Conservation (phyloP, 1,140 invertebrate species). For the Drosophila sproati region DNA sequence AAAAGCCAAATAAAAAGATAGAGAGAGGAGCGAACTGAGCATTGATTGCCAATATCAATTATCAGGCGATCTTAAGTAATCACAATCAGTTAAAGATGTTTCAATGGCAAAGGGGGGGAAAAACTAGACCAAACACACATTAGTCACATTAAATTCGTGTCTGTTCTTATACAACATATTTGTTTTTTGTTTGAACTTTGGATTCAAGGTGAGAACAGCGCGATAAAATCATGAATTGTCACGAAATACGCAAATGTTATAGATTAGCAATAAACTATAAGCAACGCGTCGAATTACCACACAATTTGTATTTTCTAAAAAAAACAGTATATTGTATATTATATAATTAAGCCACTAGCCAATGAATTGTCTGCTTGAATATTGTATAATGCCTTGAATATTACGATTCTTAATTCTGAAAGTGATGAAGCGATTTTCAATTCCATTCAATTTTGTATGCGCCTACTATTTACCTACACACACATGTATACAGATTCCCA, state of each 20-base stretch:
- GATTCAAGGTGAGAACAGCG: conserved; percentile 57
- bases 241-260: conserved; percentile 22
- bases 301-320: neutral
- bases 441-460: no score
- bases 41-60: conserved; percentile 16
- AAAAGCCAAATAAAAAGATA: conserved; percentile 55
- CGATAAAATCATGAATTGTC: conserved; percentile 61
- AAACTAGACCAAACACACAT: neutral
- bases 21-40: conserved; percentile 36
- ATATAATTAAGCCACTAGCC: no score
- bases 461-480: no score
- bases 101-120: conserved; percentile 4
- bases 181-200: conserved; percentile 68
- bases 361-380: no score
- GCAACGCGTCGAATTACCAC: neutral
- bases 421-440: no score
- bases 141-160: neutral
- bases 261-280: conserved; percentile 36
- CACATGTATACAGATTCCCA: no score
- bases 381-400: no score
- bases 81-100: conserved; percentile 42
- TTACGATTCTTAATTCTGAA: no score
- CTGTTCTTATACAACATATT: conserved; percentile 35
- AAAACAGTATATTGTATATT: no score
- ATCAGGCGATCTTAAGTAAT: conserved; percentile 68